phyloP scores from a whole-genome alignment of 2,797 vertebrate species.

The Urosaurus nigricauda region DNA sequence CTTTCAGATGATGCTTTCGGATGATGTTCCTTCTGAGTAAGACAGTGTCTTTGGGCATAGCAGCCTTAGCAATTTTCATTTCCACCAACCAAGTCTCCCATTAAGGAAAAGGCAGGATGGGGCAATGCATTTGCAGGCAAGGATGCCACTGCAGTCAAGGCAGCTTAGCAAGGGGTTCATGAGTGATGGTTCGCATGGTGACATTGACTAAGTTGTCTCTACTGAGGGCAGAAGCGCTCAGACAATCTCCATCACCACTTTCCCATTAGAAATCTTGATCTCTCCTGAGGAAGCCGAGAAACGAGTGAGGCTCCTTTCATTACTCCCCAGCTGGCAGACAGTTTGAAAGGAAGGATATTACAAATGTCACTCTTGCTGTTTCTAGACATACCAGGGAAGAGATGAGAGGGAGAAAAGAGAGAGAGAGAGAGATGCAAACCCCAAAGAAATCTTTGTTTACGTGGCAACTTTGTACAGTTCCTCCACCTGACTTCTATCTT shows the following conservation, averaged over 20 bases:
- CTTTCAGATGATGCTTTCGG: background rate
- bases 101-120: background rate
- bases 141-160: slow-evolving; percentile 48
- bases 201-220: slow-evolving; percentile 73
- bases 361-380: slow-evolving; percentile 68
- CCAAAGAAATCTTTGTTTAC: slow-evolving; percentile 43
- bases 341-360: slow-evolving; percentile 71
- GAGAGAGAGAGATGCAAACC: slow-evolving; percentile 34
- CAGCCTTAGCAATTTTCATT: background rate
- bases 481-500: slow-evolving; percentile 41
- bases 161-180: slow-evolving; percentile 54
- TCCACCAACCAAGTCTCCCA: background rate
- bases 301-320: slow-evolving; percentile 66
- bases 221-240: slow-evolving; percentile 68
- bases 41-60: background rate
- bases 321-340: slow-evolving; percentile 60
- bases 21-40: background rate
- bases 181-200: slow-evolving; percentile 66
- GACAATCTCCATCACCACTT: slow-evolving; percentile 70
- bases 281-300: slow-evolving; percentile 66
- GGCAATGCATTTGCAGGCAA: slow-evolving; percentile 33
- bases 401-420: slow-evolving; percentile 40
- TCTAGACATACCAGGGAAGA: slow-evolving; percentile 56
- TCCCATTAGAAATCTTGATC: slow-evolving; percentile 67
- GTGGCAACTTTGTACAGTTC: slow-evolving; percentile 56